Conservation (phyloP, 2,113 vertebrate species). For the Ciconia boyciana region DNA sequence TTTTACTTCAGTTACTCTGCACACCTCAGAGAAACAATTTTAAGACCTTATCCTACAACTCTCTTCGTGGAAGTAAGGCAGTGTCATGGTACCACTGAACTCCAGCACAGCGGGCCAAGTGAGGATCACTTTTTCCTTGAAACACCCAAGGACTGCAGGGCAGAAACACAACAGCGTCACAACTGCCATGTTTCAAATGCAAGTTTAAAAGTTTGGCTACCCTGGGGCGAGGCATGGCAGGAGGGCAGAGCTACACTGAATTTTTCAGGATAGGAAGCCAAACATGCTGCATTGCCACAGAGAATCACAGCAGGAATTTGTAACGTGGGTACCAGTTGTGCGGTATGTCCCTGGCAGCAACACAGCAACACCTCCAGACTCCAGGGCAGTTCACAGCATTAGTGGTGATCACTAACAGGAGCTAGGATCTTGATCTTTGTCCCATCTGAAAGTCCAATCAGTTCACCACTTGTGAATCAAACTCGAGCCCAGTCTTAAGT, state of each 20-base stretch:
- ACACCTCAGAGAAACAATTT: background rate
- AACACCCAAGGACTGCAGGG: background rate
- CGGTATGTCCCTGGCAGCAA: background rate
- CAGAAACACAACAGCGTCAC: background rate
- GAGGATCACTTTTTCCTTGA: background rate
- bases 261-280: background rate
- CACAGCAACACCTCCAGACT: background rate
- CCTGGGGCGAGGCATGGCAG: background rate
- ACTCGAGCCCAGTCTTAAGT: background rate
- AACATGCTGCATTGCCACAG: background rate
- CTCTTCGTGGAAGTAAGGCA: background rate
- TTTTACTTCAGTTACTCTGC: background rate
- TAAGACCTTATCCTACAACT: background rate
- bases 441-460: background rate
- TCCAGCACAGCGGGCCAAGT: background rate
- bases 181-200: background rate
- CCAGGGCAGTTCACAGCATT: background rate
- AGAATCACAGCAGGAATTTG: background rate
- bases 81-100: background rate
- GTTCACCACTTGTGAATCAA: background rate
- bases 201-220: background rate
- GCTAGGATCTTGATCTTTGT: background rate
- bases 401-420: background rate
- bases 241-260: background rate
- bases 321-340: accelerated